Evolutionary conservation across 2,797 vertebrate species (phyloP), one percentile per base, ranked within the genome.

Genomic region (Steatocranus sp.): DNA sequence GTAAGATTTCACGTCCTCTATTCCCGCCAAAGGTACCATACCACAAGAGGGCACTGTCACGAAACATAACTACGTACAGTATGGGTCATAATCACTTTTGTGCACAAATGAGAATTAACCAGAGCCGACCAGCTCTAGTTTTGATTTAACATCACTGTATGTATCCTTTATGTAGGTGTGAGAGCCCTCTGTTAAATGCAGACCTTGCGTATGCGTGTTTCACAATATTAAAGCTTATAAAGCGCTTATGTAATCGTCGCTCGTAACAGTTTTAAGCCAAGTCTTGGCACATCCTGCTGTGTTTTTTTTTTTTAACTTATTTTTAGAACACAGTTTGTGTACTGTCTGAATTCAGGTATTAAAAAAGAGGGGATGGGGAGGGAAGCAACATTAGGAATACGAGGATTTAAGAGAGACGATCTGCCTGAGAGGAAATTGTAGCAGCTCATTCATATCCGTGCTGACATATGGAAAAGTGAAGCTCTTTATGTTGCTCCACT

Each of bases 171-270:
- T 23, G 4, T 12, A 56, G 11, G 8, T 70, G 41, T 76, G 25
- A 51, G 58, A 14, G 11, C 58, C 53, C 36, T 70, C 50, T 53
- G 49, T 58, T 34, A 82, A 82, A 81, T 79, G 70, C 76, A 81
- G 17, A 63, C n/a, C n/a, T 63, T 63, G 30, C 0, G 10, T 63
- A 18, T 63, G 7, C 1, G 3, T 14, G 58, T 6, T 63, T 38
- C 58, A 27, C 23, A 43, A 27, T 43, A 70, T 89, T 81, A 87
- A 87, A 86, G 68, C 90, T 73, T 81, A 78, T 79, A 49, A 58
- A 80, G 77, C 84, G 48, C 83, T 93, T 93, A 90, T 79, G 75
- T 85, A 90, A 92, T 14, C 1, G 7, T 25, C 63, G 27, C 83
- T 87, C 36, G 14, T 87, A 89, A 90, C 83, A 75, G 73, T 27